These are phyloP conservation scores for Paratilapia polleni DNA, from an alignment of 2,113 vertebrate species.

Conservation along the genomic window DNA sequence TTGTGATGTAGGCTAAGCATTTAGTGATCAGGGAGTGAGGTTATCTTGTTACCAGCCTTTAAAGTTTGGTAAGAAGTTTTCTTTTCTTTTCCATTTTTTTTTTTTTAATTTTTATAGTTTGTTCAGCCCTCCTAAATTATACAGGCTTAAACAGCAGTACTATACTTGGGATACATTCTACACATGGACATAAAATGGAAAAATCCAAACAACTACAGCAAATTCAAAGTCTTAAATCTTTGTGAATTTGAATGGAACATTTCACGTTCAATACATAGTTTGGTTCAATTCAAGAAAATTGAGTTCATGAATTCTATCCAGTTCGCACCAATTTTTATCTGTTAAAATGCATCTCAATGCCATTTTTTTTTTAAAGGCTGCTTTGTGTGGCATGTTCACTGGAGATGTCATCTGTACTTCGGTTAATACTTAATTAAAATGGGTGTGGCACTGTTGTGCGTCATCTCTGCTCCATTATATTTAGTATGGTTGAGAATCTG, in stretches of 20 bases:
- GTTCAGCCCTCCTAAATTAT: not conserved
- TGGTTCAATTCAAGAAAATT: not conserved
- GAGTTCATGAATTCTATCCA: not conserved
- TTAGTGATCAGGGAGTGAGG: not conserved
- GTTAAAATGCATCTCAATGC: not conserved
- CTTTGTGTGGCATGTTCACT: rapidly evolving
- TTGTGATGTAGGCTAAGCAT: not conserved
- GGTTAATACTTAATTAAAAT: not conserved
- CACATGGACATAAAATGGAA: not conserved
- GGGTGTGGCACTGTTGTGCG: too few relatives aligned
- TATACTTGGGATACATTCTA: not conserved
- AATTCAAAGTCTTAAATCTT: not conserved
- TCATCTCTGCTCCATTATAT: not conserved
- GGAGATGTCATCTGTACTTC: not conserved
- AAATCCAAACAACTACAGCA: not conserved
- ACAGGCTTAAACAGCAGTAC: not conserved
- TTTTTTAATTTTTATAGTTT: not conserved
- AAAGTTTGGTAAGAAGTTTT: not conserved
- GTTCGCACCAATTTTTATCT: not conserved
- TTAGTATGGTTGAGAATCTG: not conserved
- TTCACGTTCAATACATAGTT: not conserved
- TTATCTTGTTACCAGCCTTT: not conserved
- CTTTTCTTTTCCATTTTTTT: not conserved
- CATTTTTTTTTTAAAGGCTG: not conserved
- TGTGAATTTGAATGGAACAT: not conserved